These are phyloP conservation scores for Todiramphus saurophagus DNA, from an alignment of 2,113 vertebrate genomes.

Conservation along the genomic window DNA sequence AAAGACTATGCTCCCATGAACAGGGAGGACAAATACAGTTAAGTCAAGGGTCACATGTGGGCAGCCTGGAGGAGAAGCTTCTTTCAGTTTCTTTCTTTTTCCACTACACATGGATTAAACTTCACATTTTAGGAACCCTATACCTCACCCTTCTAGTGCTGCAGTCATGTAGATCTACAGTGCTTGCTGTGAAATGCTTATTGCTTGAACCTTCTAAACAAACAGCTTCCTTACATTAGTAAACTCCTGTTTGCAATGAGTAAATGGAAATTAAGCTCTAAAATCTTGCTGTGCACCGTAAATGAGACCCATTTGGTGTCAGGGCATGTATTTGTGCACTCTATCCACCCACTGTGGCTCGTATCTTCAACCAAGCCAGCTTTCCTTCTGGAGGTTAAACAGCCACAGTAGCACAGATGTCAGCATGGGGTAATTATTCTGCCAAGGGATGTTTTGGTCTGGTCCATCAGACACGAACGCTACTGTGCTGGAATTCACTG, in stretches of 20 bases:
- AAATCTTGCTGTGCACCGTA: background rate
- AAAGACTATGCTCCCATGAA: background rate
- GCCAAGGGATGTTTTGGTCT: background rate
- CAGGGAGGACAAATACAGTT: background rate
- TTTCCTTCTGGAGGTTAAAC: background rate
- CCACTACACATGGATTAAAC: background rate
- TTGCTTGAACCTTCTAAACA: background rate
- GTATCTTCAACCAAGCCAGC: background rate
- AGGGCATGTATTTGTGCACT: accelerated
- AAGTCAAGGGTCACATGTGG: background rate
- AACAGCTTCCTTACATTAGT: background rate
- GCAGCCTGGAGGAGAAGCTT: background rate
- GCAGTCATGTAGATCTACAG: background rate
- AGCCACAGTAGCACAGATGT: background rate
- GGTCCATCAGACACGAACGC: background rate
- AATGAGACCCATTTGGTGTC: background rate
- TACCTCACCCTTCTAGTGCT: background rate
- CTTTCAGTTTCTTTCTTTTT: background rate
- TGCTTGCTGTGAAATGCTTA: background rate
- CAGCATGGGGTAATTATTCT: background rate
- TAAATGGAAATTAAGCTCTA: background rate
- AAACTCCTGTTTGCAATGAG: accelerated
- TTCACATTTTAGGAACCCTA: background rate
- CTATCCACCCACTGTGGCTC: accelerated
- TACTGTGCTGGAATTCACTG: background rate